Evolutionary conservation across 2,888 invertebrate genomes (phyloP).

Genomic region (Amaurobius ferox): DNA sequence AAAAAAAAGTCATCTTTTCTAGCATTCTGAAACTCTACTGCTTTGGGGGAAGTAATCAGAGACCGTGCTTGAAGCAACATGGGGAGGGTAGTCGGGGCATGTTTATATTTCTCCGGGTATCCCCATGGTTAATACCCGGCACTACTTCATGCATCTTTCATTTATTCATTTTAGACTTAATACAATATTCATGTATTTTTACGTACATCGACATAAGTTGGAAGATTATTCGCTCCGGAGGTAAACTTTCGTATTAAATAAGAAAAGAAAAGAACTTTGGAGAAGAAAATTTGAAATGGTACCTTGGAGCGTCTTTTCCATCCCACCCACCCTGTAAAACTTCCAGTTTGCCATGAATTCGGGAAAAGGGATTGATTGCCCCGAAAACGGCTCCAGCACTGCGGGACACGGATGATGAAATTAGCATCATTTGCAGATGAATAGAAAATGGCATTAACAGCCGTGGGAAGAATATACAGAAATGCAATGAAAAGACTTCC

Average conservation of each 20-base stretch:
- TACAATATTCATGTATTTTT: conserved; percentile 69
- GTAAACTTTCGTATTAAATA: conserved; percentile 65
- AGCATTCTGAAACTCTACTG: conserved; percentile 39
- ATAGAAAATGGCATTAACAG: no score
- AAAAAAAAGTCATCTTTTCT: conserved; percentile 47
- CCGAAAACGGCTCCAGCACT: background rate
- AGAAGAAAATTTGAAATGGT: conserved; percentile 50
- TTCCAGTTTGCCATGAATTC: background rate
- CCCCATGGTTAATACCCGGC: conserved; percentile 52
- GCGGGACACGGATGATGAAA: background rate
- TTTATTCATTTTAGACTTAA: conserved; percentile 68
- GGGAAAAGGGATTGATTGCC: background rate
- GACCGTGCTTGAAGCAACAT: conserved; percentile 20
- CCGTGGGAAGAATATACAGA: no score
- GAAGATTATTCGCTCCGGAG: conserved; percentile 56
- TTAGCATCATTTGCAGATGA: background rate
- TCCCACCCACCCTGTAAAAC: background rate
- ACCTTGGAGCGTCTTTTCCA: conserved; percentile 25
- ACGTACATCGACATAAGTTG: conserved; percentile 62
- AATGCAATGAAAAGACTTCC: no score
- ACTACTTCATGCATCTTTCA: conserved; percentile 68
- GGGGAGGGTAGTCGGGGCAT: conserved; percentile 26
- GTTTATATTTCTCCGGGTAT: conserved; percentile 57
- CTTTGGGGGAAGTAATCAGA: conserved; percentile 59
- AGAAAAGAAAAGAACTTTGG: conserved; percentile 34